phyloP scores from a whole-genome alignment of 1,140 invertebrate species.

The Drosophila ironensis region DNA sequence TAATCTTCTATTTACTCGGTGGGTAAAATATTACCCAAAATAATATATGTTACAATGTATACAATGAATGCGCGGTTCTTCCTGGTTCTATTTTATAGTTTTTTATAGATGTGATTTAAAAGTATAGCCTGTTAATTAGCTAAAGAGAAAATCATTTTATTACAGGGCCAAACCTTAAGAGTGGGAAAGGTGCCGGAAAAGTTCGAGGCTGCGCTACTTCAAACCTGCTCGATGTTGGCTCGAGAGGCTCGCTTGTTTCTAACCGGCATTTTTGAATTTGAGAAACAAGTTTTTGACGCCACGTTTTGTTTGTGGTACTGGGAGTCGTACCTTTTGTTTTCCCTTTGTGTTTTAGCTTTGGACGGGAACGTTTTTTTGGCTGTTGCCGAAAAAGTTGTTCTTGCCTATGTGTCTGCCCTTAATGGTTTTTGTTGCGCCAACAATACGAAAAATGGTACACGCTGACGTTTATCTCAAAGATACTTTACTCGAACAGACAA shows the following conservation, averaged over 20 bases:
- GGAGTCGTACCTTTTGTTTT: slow-evolving; percentile 21
- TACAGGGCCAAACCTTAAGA: too few relatives aligned
- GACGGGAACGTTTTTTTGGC: slow-evolving; percentile 3
- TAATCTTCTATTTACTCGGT: too few relatives aligned
- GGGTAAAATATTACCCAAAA: too few relatives aligned
- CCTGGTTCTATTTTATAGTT: too few relatives aligned
- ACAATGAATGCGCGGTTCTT: too few relatives aligned
- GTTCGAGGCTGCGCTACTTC: slow-evolving; percentile 43
- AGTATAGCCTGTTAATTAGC: too few relatives aligned
- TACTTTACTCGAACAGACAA: slow-evolving; percentile 36
- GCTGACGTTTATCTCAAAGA: slow-evolving; percentile 56
- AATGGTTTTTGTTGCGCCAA: slow-evolving; percentile 8
- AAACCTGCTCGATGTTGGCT: slow-evolving; percentile 54
- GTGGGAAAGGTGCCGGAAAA: slow-evolving; percentile 8
- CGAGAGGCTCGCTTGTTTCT: slow-evolving; percentile 60
- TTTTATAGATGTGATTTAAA: too few relatives aligned
- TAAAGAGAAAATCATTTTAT: too few relatives aligned
- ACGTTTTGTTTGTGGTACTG: slow-evolving; percentile 31
- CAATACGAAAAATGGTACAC: slow-evolving; percentile 42
- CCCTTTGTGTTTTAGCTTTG: slow-evolving; percentile 25
- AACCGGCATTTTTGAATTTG: slow-evolving; percentile 68
- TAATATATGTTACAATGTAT: too few relatives aligned
- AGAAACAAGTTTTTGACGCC: slow-evolving; percentile 56
- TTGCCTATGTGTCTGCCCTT: slow-evolving; percentile 34
- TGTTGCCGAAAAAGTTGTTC: slow-evolving; percentile 44